Base-by-base conservation (phyloP, 2,797 vertebrate genomes). In the Manis crassicaudata region DNA sequence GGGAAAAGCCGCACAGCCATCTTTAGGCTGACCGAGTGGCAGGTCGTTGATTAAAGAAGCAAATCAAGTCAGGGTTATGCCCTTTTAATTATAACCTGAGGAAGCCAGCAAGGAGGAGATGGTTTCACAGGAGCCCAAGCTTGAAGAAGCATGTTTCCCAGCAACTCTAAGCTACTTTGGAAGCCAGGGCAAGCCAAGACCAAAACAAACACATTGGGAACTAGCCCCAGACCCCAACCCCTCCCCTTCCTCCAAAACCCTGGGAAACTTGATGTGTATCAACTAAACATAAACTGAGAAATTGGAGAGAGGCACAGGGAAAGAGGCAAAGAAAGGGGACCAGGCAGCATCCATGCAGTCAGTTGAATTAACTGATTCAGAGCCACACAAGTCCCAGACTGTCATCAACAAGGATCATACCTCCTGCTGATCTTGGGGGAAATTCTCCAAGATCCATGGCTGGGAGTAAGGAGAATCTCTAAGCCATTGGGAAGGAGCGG, bases 291-390 rank as follows among this genome's bases (percentile, higher is more conserved):
- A 81, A 92, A 94, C 94, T 96, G 93, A 90, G 95, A 65, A 58
- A 62, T 4, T 29, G 50, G 75, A 87, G 89, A 95, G 95, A 80
- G 70, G 89, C 50, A 86, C 65, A 77, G 58, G 80, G 56, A 79
- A 43, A 90, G 81, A n/a, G 23, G 75, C 52, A 20, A 35, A 70
- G 79, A 58, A 43, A 70, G 70, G 50, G 54, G 86, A 80, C 73
- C 95, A 90, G 97, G 96, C 93, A 97, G 92, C 97, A 72, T 93
- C 96, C 98, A 97, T 97, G 98, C 98, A 98, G 97, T 92, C 97
- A 95, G 96, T 96, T 94, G 96, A 23, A 5, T 92, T 89, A 32
- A 32, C 81, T 96, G 97, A 97, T 88, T 56, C 0, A 83, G 96
- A 96, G 95, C 88, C 94, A 88, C 91, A 83, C 37, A 35, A 88